Percentiles rank a stretch among this genome's conserved stretches.
Evolutionary conservation across 2,888 invertebrate species (phyloP).

Genomic region (Steromphala cineraria): DNA sequence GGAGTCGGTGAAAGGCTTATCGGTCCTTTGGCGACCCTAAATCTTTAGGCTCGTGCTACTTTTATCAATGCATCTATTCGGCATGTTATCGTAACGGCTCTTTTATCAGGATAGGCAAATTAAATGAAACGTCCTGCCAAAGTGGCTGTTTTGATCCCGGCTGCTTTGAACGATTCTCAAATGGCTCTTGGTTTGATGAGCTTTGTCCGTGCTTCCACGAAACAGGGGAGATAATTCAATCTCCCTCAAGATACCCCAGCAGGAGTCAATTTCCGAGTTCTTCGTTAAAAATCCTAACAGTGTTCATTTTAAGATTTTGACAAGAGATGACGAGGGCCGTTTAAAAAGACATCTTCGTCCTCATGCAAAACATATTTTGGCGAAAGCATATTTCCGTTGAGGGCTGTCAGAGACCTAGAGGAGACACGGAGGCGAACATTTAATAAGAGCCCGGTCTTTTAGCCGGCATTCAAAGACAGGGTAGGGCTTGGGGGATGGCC

Average conservation of each 20-base stretch:
- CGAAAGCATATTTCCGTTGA: constrained; percentile 11
- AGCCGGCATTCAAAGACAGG: constrained; percentile 9
- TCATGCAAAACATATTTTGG: constrained; percentile 5
- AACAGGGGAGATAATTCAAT: background rate
- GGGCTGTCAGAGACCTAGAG: constrained; percentile 6
- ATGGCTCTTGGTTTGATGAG: constrained; percentile 3
- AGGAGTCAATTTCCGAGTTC: background rate
- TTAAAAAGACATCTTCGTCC: background rate
- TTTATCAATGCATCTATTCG: constrained; percentile 4
- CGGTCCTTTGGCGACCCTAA: constrained; percentile 1
- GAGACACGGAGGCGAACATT: constrained; percentile 13
- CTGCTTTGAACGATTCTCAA: constrained; percentile 5
- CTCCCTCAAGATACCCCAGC: background rate
- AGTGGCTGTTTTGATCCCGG: constrained; percentile 4
- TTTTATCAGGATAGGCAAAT: constrained; percentile 10
- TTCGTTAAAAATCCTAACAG: background rate
- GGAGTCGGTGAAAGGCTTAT: constrained; percentile 3
- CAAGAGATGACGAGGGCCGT: background rate
- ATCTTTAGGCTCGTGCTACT: constrained; percentile 8
- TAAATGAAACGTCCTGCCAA: constrained; percentile 3
- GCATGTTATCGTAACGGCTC: constrained; percentile 3
- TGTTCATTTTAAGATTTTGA: constrained; percentile 5
- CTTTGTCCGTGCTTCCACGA: background rate
- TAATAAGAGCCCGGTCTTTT: constrained; percentile 20
- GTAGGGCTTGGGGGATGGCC: constrained; percentile 19